Base-by-base conservation (phyloP, 2,113 vertebrate species). In the Gambusia affinis region DNA sequence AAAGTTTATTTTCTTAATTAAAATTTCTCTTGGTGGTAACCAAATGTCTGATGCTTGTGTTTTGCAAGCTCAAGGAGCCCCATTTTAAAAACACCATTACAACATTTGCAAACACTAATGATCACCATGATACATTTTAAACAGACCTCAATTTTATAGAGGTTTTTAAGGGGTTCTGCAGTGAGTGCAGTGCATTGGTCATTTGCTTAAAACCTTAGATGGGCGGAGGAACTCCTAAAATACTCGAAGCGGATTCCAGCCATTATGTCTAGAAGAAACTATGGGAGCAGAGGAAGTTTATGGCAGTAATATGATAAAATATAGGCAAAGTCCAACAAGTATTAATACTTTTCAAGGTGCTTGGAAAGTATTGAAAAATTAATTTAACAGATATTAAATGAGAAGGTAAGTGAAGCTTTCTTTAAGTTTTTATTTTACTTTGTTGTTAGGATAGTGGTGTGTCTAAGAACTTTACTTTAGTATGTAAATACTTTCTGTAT, bases 161-260 rank as follows among this genome's bases (percentile, higher is more conserved):
- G 69, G 76, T 73, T 69, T 76, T 80, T 88, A 74, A 83, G 65
- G 5, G 77, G 78, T 88, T 37, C 85, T 85, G 76, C 76, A 80
- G 83, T 84, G 84, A 86, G 84, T 60, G 80, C 75, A 86, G 84
- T 60, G 80, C 75, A 73, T 80, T 70, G 83, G 85, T 90, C 87
- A 91, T 88, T 89, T 65, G 17, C 78, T 83, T 83, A 79, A 92
- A 88, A 82, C 86, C 89, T 1, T 64, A 85, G 87, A 88, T 79
- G 24, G 69, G 83, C 70, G 60, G 64, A 15, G 6, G 66, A 85
- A 74, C 57, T 83, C 80, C 85, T 88, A 84, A 85, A 86, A 80
- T 57, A 76, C 64, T 28, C 42, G 47, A 12, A 85, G 73, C 69
- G 33, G 65, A 72, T 4, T 68, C 70, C 74, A 78, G 75, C 64